Conservation (phyloP, 2,888 invertebrate species). For the Nycteola revayana region DNA sequence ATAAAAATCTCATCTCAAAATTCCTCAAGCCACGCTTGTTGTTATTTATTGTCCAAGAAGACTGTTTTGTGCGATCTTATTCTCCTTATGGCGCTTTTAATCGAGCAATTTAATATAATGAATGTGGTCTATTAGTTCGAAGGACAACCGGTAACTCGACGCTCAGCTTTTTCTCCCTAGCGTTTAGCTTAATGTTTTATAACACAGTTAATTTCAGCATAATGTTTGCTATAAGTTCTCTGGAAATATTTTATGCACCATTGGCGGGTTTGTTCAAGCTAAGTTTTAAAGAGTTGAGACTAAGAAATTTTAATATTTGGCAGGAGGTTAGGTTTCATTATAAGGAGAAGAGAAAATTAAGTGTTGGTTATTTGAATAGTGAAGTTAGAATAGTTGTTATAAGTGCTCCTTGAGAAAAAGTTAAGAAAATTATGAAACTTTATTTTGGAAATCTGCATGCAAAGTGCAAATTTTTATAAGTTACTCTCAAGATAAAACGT, state of each 20-base stretch:
- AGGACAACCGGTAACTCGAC: conserved; percentile 24
- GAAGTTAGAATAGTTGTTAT: no score
- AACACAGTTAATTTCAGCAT: conserved; percentile 8
- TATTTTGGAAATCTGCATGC: no score
- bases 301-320: conserved; percentile 2
- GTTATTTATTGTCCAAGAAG: conserved; percentile 25
- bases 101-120: conserved; percentile 62
- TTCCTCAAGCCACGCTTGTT: conserved; percentile 10
- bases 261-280: no score
- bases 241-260: no score
- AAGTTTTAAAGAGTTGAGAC: conserved; percentile 11
- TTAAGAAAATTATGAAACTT: no score
- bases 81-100: conserved; percentile 56
- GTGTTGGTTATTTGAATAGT: conserved; percentile 1
- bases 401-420: no score
- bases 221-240: no score
- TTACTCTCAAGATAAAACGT: no score
- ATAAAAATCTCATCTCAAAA: no score
- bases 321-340: no score
- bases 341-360: no score
- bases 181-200: conserved; percentile 28
- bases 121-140: conserved; percentile 50
- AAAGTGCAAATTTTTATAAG: no score
- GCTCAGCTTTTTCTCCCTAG: conserved; percentile 18
- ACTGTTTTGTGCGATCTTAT: conserved; percentile 25